Evolutionary conservation across 2,888 invertebrate species (phyloP), one percentile per base, ranked within the genome.

Genomic region (Lepeophtheirus nordmannii): DNA sequence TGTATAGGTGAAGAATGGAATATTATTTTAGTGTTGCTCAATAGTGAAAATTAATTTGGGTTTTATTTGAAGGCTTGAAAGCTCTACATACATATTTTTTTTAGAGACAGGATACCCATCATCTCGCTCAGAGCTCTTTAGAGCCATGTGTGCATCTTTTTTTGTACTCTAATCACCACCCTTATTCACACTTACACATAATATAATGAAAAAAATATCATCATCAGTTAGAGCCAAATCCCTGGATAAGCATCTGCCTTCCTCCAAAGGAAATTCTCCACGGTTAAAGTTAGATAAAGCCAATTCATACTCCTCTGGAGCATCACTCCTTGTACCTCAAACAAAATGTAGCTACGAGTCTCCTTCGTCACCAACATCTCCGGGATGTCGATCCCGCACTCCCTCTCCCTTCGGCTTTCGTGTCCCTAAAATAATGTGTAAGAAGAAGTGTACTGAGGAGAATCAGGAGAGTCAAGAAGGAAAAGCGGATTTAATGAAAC

Each of bases 381-480:
- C 53, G 5, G 17, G 53, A 14, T 46, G n/a, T 17, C 53, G 53
- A n/a, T 46, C 53, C 14, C 53, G 53, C 8, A 46, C 53, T 46
- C 53, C 53, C 5, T 46, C 53, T 17, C 53, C 53, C 14, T 46
- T 46, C 53, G 8, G 53, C 53, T 46, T 46, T 46, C 53, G 53
- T n/a, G 53, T 46, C 53, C 53, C 53, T 46, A 46, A 46, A 17
- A 46, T 46, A n/a, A 46, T 46, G 53, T 46, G 53, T 8, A 46
- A 46, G 8, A 46, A 46, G 53, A 46, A 46, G 8, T 3, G n/a
- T 17, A 17, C 2, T n/a, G 53, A 46, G 8, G 53, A 46, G 1
- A 46, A 46, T 17, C n/a, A 17, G 53, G 17, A 46, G n/a, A 8
- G 17, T 46, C 53, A 46, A n/a, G 30, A 7, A 30, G 30, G 30